phyloP scores from a whole-genome alignment of 1,140 invertebrate genomes.

The Leguminivora glycinivorella region DNA sequence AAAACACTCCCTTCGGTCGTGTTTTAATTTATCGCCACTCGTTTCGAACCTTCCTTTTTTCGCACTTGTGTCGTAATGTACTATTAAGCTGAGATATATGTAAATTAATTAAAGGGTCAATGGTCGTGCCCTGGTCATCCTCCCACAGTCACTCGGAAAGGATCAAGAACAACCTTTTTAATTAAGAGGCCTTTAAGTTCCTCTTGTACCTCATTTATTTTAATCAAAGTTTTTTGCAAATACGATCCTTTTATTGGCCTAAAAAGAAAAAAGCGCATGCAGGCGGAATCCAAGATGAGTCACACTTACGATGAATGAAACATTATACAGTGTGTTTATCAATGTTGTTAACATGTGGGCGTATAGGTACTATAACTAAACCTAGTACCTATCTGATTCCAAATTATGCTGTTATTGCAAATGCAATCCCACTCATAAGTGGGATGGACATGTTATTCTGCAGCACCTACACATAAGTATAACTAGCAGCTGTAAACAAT shows the following conservation, averaged over 20 bases:
- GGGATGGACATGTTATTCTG: not conserved
- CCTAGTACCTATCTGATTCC: conserved; percentile 17
- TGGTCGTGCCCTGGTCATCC: no score
- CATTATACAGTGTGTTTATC: conserved; percentile 7
- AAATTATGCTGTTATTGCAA: conserved; percentile 6
- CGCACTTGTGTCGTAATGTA: no score
- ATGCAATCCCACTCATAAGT: not conserved
- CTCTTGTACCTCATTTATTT: not conserved
- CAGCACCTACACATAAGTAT: no score
- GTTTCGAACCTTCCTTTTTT: no score
- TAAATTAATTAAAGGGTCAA: no score
- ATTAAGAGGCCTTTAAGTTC: not conserved
- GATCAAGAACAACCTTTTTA: no score
- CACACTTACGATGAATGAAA: conserved; percentile 14
- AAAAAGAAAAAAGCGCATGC: not conserved
- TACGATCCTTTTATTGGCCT: not conserved
- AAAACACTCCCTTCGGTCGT: no score
- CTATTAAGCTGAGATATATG: no score
- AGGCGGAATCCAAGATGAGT: not conserved
- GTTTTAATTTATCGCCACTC: no score
- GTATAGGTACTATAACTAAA: not conserved
- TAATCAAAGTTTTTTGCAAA: not conserved
- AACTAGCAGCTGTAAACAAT: no score
- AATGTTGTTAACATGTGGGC: conserved; percentile 10
- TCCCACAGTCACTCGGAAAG: no score